phyloP scores from a whole-genome alignment of 2,113 vertebrate genomes.

The Lutjanus erythropterus region DNA sequence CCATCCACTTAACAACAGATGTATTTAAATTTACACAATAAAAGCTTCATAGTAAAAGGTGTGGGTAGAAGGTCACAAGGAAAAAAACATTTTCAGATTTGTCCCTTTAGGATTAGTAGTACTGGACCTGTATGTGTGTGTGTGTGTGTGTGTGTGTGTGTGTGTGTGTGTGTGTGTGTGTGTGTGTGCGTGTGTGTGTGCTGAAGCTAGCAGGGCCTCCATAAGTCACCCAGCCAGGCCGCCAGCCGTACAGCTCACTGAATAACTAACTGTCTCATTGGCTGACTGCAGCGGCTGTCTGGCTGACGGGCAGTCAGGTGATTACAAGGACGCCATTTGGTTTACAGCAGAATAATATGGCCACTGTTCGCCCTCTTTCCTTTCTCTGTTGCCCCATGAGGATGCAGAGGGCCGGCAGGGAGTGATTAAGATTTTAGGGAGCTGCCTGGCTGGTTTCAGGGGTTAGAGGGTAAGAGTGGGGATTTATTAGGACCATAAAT shows the following conservation, averaged over 20 bases:
- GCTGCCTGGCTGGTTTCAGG: constrained; percentile 78
- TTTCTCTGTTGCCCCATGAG: constrained; percentile 59
- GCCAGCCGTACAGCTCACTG: constrained; percentile 28
- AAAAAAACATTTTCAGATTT: background rate
- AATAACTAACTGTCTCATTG: constrained; percentile 56
- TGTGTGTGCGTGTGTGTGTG: constrained; percentile 29
- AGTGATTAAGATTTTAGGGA: constrained; percentile 84
- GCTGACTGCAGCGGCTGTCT: constrained; percentile 45
- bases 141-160: too few species aligned
- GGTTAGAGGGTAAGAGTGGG: constrained; percentile 84
- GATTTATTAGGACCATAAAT: constrained; percentile 86
- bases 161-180: constrained; percentile 28
- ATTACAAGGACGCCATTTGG: constrained; percentile 78
- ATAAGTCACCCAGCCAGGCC: constrained; percentile 46
- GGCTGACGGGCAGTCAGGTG: constrained; percentile 67
- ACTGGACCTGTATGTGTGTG: too few species aligned
- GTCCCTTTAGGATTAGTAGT: background rate
- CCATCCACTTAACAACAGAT: background rate
- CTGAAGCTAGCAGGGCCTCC: constrained; percentile 30
- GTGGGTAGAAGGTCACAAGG: background rate
- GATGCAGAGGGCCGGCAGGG: constrained; percentile 64
- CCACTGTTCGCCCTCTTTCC: constrained; percentile 67
- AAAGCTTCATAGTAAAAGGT: background rate
- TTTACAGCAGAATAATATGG: constrained; percentile 77
- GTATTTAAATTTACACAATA: background rate